Evolutionary conservation across 2,797 vertebrate species (phyloP).

Genomic region (Danio tinwini): DNA sequence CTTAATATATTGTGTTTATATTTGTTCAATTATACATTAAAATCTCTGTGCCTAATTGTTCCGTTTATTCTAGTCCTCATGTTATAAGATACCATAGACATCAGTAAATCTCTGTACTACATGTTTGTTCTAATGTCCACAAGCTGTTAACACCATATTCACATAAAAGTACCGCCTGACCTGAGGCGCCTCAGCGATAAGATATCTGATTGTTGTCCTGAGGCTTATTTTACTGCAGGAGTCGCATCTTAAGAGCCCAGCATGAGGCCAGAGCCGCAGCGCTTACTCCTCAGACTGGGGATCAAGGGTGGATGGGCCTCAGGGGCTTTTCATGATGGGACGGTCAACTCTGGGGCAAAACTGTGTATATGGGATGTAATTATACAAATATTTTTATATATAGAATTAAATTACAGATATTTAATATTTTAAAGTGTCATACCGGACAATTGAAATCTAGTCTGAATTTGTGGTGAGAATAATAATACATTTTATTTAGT

Average conservation of each 20-base stretch:
- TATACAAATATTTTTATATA: not conserved
- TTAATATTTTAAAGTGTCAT: not conserved
- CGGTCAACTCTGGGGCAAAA: not conserved
- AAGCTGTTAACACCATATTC: conserved; percentile 18
- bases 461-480: not conserved
- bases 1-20: not conserved
- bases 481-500: not conserved
- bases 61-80: not conserved
- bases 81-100: not conserved
- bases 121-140: conserved; percentile 32
- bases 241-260: conserved; percentile 4
- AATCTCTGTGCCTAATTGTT: not conserved
- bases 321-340: not conserved
- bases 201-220: conserved; percentile 19
- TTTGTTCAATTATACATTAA: not conserved
- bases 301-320: conserved; percentile 12
- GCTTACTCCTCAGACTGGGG: not conserved
- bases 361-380: not conserved
- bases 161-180: conserved; percentile 21
- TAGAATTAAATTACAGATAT: not conserved
- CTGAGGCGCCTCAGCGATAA: conserved; percentile 13
- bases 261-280: not conserved
- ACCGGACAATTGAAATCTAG: not conserved
- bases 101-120: conserved; percentile 2
- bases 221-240: conserved; percentile 29